Base-by-base conservation (phyloP, 2,888 invertebrate species). In the Andrena chrysosceles region DNA sequence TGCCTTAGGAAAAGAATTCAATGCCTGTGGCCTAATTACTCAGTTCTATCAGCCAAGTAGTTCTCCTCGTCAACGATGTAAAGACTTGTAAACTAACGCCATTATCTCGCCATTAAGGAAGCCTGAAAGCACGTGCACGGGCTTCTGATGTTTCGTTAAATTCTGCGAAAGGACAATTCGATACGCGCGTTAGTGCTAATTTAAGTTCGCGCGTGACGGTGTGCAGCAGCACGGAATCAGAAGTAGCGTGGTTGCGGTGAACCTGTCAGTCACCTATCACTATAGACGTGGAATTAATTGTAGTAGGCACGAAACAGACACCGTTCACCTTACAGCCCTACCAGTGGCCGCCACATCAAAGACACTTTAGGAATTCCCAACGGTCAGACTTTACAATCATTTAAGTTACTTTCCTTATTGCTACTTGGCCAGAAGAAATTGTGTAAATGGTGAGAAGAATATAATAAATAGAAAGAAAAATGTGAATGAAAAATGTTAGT, bases 231-330 rank as follows among this genome's bases (percentile, higher is more conserved):
- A 20, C 33, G 63, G 69, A 69, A 76, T 76, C 56, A 35, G 69
- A 66, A 69, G 63, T 63, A 76, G 31, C 49, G 31, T 49, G 20
- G 23, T 63, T 64, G 59, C 76, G 16, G 73, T 31, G 67, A 54
- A 75, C 29, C 54, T 64, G 79, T 78, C 78, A 56, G 48, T 69
- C 69, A 64, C 56, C 56, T 64, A 68, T 78, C 75, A 33, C 10
- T 66, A 42, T 66, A 48, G 52, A 78, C 52, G 66, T 74, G 66
- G 74, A 67, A 74, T 64, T 74, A 77, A 74, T 59, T 31, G 42
- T 33, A 13, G 48, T 33, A 2, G n/a, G n/a, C 64, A 42, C 16
- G 67, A 42, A 72, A 35, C 63, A 20, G 49, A 52, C 63, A 52
- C 42, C 23, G 23, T 69, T 69, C 29, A 26, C 13, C 3, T n/a